Conservation (phyloP, 1,140 invertebrate genomes). For the Lithobius niger region DNA sequence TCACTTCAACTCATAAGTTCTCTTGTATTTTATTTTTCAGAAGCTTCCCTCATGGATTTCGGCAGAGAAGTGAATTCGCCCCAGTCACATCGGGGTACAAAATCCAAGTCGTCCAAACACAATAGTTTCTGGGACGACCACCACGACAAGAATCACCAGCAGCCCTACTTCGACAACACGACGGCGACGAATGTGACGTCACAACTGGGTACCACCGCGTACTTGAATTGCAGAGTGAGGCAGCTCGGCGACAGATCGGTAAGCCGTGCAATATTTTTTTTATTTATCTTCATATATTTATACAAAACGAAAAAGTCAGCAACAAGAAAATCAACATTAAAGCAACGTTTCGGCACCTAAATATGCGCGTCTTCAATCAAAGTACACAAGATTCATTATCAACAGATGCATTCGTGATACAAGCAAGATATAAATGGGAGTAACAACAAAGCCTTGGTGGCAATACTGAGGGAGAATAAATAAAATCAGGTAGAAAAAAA, state of each 20-base stretch:
- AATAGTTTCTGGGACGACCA: slow-evolving; percentile 8
- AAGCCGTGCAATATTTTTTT: slow-evolving; percentile 27
- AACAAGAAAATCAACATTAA: too few species aligned
- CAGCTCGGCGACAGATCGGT: slow-evolving; percentile 74
- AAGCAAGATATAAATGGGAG: too few species aligned
- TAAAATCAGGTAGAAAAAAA: too few species aligned
- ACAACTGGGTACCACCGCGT: slow-evolving; percentile 61
- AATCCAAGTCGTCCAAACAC: slow-evolving; percentile 2
- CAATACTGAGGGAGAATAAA: too few species aligned
- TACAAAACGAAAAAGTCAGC: too few species aligned
- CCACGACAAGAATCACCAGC: slow-evolving; percentile 6
- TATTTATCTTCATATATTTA: too few species aligned
- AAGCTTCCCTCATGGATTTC: slow-evolving; percentile 2
- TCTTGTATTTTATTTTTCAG: slow-evolving; percentile 1
- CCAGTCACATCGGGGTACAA: background rate
- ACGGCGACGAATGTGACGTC: slow-evolving; percentile 55
- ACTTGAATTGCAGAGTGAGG: slow-evolving; percentile 66
- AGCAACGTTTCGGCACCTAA: too few species aligned
- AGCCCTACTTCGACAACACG: slow-evolving; percentile 22
- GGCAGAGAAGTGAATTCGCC: background rate
- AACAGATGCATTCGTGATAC: too few species aligned
- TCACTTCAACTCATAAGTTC: too few species aligned
- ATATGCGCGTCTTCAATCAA: too few species aligned
- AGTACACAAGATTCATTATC: too few species aligned
- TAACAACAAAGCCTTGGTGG: too few species aligned